phyloP scores from a whole-genome alignment of 2,888 invertebrate genomes.

The Elegia similella region DNA sequence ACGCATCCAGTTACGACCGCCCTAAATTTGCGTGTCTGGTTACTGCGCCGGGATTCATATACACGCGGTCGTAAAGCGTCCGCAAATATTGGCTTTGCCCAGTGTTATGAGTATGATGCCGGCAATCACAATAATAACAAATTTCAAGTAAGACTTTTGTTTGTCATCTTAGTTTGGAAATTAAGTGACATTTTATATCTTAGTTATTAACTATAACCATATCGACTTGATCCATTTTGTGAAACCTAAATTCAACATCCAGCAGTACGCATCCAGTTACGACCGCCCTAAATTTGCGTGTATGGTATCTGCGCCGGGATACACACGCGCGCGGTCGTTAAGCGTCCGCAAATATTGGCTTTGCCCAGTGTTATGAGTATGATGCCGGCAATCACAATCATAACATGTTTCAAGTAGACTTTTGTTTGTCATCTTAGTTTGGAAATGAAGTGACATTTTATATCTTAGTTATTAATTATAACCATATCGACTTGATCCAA shows the following conservation, averaged over 20 bases:
- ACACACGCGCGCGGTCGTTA: constrained; percentile 31
- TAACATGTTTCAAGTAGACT: constrained; percentile 14
- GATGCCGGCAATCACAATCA: constrained; percentile 25
- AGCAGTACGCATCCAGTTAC: too few relatives aligned
- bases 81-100: constrained; percentile 37
- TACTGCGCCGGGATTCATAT: constrained; percentile 31
- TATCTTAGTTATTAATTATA: too few relatives aligned
- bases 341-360: constrained; percentile 36
- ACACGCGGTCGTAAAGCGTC: constrained; percentile 27
- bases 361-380: constrained; percentile 29
- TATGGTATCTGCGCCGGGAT: constrained; percentile 25
- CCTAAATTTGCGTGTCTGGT: constrained; percentile 34
- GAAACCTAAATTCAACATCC: too few relatives aligned
- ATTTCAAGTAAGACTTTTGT: too few relatives aligned
- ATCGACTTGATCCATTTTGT: too few relatives aligned
- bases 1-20: constrained; percentile 32
- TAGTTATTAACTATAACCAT: too few relatives aligned
- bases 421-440: too few relatives aligned
- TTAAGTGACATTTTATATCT: too few relatives aligned
- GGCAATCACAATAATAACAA: too few relatives aligned
- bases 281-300: constrained; percentile 38
- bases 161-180: too few relatives aligned
- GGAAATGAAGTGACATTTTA: too few relatives aligned
- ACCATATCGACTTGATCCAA: too few relatives aligned
- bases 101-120: constrained; percentile 29